These are phyloP conservation scores for Danio albolineatus DNA, from an alignment of 2,797 vertebrate genomes.

Conservation along the genomic window DNA sequence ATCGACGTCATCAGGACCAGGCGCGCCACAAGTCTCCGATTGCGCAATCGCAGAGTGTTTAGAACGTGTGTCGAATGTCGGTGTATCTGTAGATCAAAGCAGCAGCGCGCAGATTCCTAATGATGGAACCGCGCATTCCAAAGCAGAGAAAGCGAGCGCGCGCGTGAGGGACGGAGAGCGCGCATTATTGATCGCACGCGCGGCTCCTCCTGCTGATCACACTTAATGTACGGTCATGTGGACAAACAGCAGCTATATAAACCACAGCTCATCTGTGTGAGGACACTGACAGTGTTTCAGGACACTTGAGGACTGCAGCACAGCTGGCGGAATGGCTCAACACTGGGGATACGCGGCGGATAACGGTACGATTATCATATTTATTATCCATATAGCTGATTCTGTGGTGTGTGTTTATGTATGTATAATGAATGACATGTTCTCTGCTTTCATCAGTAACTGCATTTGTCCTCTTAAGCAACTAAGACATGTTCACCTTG, in stretches of 20 bases:
- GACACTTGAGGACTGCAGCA: constrained; percentile 49
- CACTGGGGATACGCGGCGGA: constrained; percentile 78
- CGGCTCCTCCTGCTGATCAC: constrained; percentile 74
- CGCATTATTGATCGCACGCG: constrained; percentile 66
- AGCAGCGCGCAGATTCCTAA: not conserved
- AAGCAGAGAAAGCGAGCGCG: not conserved
- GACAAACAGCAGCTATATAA: constrained; percentile 75
- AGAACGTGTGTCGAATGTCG: not conserved
- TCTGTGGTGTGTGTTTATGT: not conserved
- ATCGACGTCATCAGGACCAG: not conserved
- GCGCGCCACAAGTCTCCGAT: constrained; percentile 4
- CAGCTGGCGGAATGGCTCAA: constrained; percentile 70
- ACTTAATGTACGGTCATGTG: constrained; percentile 68
- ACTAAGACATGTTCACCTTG: constrained; percentile 15
- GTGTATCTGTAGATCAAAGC: not conserved
- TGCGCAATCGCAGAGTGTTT: not conserved
- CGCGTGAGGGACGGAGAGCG: constrained; percentile 6
- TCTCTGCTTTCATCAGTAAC: not conserved
- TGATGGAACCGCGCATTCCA: constrained; percentile 14
- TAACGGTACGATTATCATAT: constrained; percentile 76
- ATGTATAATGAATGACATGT: constrained; percentile 30
- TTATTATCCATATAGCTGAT: constrained; percentile 12
- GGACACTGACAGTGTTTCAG: constrained; percentile 63
- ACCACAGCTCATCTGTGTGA: constrained; percentile 68
- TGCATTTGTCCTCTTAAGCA: not conserved